These are phyloP conservation scores for Sebastolobus alascanus DNA, from an alignment of 2,797 vertebrate species.

Conservation along the genomic window DNA sequence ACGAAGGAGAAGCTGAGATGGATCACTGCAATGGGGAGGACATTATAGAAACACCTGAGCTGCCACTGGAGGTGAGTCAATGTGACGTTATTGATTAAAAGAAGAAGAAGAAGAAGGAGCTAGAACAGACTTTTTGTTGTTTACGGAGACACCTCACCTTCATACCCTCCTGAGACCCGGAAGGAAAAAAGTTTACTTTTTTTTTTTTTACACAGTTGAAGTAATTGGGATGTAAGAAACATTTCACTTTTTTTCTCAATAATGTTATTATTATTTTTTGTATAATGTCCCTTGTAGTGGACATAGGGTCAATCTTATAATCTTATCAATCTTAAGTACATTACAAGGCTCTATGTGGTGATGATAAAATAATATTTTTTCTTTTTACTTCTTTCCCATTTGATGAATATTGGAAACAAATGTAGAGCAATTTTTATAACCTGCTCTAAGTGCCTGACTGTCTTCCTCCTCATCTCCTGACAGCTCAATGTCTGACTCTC, in stretches of 20 bases:
- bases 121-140: not conserved
- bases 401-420: not conserved
- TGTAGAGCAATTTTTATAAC: not conserved
- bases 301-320: not conserved
- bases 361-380: not conserved
- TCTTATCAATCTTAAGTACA: no score
- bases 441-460: not conserved
- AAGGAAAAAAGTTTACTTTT: not conserved
- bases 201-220: not conserved
- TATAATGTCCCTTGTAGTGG: not conserved
- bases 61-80: constrained; percentile 84
- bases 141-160: not conserved
- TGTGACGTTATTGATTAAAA: rapidly evolving
- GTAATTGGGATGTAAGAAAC: not conserved
- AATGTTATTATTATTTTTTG: not conserved
- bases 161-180: not conserved
- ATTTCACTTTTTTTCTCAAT: not conserved
- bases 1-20: constrained; percentile 50
- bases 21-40: constrained; percentile 53
- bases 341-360: not conserved
- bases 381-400: not conserved
- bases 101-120: not conserved
- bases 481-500: not conserved
- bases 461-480: no score
- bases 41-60: constrained; percentile 61